Evolutionary conservation across 1,140 invertebrate species (phyloP).

Genomic region (Diabrotica virgifera): DNA sequence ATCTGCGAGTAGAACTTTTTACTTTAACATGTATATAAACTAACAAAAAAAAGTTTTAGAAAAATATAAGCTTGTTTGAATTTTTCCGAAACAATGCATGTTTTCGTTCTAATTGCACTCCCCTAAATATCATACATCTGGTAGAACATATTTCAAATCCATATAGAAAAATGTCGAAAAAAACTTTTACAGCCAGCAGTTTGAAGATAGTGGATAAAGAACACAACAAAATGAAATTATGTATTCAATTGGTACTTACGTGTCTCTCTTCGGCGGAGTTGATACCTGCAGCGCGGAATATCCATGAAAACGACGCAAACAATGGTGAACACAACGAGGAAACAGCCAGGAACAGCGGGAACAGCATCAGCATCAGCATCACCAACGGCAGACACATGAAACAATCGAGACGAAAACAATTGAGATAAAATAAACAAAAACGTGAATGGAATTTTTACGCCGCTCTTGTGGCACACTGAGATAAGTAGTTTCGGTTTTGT

Average conservation of each 20-base stretch:
- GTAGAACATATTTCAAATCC: too few species aligned
- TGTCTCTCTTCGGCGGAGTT: conserved; percentile 47
- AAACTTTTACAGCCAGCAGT: too few species aligned
- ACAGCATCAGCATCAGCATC: conserved; percentile 26
- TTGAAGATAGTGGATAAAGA: neutral
- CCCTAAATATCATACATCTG: too few species aligned
- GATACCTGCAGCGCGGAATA: conserved; percentile 40
- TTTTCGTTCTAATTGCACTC: too few species aligned
- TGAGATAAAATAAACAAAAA: conserved; percentile 42
- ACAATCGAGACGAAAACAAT: conserved; percentile 45
- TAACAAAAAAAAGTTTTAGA: too few species aligned
- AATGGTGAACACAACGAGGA: conserved; percentile 17
- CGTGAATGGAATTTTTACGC: conserved; percentile 33
- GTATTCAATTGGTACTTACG: conserved; percentile 41
- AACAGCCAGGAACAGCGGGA: conserved; percentile 11
- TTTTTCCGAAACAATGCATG: too few species aligned
- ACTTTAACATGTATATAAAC: too few species aligned
- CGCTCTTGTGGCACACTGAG: conserved; percentile 3
- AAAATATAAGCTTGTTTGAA: too few species aligned
- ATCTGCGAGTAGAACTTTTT: too few species aligned
- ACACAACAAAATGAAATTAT: neutral
- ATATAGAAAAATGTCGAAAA: too few species aligned
- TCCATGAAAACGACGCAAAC: conserved; percentile 36
- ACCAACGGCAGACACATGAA: conserved; percentile 40
- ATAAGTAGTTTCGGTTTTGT: neutral